Evolutionary conservation across 92 coral and sea anemone genomes (phyloP).

Genomic region (Porites lobata): DNA sequence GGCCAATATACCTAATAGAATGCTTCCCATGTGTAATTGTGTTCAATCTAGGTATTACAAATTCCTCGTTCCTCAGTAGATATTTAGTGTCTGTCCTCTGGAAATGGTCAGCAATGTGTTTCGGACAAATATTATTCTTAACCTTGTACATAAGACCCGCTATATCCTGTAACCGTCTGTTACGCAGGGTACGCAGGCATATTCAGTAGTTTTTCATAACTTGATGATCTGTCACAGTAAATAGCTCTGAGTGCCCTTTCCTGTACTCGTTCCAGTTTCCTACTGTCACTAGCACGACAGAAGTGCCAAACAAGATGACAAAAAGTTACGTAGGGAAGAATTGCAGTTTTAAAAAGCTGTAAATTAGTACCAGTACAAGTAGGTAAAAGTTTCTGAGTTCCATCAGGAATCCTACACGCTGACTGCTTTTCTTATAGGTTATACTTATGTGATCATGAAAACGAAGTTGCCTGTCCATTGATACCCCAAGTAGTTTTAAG

Average conservation of each 20-base stretch:
- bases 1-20: conserved; percentile 18
- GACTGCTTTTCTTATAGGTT: too few species aligned
- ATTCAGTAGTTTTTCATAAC: not conserved
- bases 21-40: conserved; percentile 5
- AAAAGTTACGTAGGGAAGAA: too few species aligned
- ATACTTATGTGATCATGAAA: too few species aligned
- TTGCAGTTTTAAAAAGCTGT: too few species aligned
- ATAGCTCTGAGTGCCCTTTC: conserved; percentile 28
- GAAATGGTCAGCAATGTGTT: not conserved
- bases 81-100: not conserved
- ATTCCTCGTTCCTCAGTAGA: not conserved
- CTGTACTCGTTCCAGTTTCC: conserved; percentile 21
- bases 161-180: conserved; percentile 14
- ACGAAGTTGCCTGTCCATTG: too few species aligned
- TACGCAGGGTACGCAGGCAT: conserved; percentile 22
- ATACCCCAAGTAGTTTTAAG: too few species aligned
- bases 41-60: not conserved
- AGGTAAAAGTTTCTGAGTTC: too few species aligned
- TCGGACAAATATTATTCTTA: not conserved
- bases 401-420: too few species aligned
- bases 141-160: conserved; percentile 15
- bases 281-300: conserved; percentile 27
- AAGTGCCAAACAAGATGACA: conserved; percentile 30
- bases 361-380: too few species aligned
- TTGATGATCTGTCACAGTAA: conserved; percentile 18